A percentile compares a stretch with the other conserved stretches of the same genome.
Evolutionary conservation across 1,140 invertebrate genomes (phyloP).

Genomic region (Bombus waltoni): DNA sequence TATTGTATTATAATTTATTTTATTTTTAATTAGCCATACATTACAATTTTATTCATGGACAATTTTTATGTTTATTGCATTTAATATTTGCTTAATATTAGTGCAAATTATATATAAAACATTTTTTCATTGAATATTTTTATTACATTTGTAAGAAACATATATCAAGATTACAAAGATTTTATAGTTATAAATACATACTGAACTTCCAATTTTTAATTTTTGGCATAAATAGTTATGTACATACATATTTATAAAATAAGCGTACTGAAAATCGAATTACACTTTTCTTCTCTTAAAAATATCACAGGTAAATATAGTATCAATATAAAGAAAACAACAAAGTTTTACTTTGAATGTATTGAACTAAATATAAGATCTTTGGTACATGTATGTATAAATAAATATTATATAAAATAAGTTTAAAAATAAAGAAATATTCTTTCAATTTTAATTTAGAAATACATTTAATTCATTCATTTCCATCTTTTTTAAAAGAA

Average conservation of each 20-base stretch:
- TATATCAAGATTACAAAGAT: slow-evolving; percentile 14
- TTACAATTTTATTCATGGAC: slow-evolving; percentile 29
- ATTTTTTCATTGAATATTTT: slow-evolving; percentile 23
- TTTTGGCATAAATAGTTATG: neutral
- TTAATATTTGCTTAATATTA: neutral
- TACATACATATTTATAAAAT: slow-evolving; percentile 27
- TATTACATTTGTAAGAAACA: slow-evolving; percentile 18
- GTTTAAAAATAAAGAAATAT: neutral
- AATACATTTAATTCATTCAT: neutral
- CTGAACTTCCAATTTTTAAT: slow-evolving; percentile 5
- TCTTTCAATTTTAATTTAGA: neutral
- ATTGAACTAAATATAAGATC: slow-evolving; percentile 16
- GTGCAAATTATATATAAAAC: slow-evolving; percentile 20
- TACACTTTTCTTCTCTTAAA: neutral
- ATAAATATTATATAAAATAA: slow-evolving; percentile 15
- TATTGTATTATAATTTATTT: slow-evolving; percentile 18
- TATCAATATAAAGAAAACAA: slow-evolving; percentile 5
- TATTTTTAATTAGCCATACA: slow-evolving; percentile 18
- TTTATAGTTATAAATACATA: slow-evolving; percentile 21
- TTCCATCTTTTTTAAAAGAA: neutral
- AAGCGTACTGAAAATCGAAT: slow-evolving; percentile 17
- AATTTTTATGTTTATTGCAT: slow-evolving; percentile 4
- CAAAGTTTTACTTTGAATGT: neutral
- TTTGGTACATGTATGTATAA: neutral
- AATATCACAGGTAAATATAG: slow-evolving; percentile 43